A percentile compares a stretch with the other conserved stretches of the same genome.
Conservation (phyloP, 2,113 vertebrate genomes). For the Pleuronectes platessa region DNA sequence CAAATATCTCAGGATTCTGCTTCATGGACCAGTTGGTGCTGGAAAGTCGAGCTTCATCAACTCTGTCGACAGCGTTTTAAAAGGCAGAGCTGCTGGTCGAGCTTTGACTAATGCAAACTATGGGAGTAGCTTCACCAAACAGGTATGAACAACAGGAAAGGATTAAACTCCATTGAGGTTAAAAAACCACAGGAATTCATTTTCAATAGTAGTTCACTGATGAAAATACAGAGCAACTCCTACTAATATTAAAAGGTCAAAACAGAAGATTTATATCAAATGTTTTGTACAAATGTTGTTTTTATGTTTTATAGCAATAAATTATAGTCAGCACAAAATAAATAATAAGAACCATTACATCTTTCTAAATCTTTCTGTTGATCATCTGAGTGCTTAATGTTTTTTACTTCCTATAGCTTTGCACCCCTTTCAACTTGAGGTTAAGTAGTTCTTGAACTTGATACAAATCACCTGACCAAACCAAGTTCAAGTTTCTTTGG, state of each 20-base stretch:
- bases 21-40: slow-evolving; percentile 35
- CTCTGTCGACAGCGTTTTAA: slow-evolving; percentile 46
- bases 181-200: slow-evolving; percentile 35
- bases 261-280: too few species aligned
- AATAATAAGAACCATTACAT: too few species aligned
- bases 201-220: slow-evolving; percentile 23
- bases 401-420: too few species aligned
- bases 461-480: too few species aligned
- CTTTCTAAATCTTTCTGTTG: too few species aligned
- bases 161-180: too few species aligned
- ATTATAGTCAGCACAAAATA: too few species aligned
- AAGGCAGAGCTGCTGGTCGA: not conserved
- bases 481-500: too few species aligned
- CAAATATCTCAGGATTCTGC: slow-evolving; percentile 41
- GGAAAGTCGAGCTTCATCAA: slow-evolving; percentile 70
- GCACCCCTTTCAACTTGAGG: too few species aligned
- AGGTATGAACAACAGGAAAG: slow-evolving; percentile 28
- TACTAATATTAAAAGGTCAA: not conserved
- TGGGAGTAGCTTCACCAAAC: not conserved
- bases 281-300: too few species aligned
- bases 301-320: not conserved
- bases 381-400: too few species aligned
- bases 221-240: not conserved
- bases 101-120: not conserved
- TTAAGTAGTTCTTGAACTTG: too few species aligned